Evolutionary conservation across 2,888 invertebrate species (phyloP).

Genomic region (Drosophila paramelanica): DNA sequence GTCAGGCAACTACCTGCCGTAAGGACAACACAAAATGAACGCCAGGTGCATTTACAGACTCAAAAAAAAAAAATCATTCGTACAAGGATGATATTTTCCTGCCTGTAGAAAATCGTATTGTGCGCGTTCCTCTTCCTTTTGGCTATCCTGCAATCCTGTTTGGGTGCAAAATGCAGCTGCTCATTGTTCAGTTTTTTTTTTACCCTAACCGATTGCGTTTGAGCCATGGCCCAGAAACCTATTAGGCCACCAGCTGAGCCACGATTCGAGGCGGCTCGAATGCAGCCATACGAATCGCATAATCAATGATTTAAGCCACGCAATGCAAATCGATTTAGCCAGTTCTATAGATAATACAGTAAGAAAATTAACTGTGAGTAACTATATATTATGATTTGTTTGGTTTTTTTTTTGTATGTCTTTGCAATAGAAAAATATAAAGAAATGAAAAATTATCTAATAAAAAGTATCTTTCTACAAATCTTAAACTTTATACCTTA

Average conservation of each 20-base stretch:
- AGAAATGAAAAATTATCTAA: too few species aligned
- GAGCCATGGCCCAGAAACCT: constrained; percentile 36
- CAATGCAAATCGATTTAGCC: constrained; percentile 32
- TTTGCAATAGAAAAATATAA: too few species aligned
- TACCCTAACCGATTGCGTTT: constrained; percentile 20
- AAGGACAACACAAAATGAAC: constrained; percentile 46
- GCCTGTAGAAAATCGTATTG: constrained; percentile 60
- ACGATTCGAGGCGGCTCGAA: constrained; percentile 5
- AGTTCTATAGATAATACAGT: constrained; percentile 1
- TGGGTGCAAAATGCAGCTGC: constrained; percentile 72
- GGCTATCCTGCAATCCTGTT: constrained; percentile 67
- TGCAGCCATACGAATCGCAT: constrained; percentile 37
- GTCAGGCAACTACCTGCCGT: constrained; percentile 64
- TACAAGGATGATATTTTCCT: constrained; percentile 32
- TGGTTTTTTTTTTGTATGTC: too few species aligned
- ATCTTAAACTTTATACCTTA: too few species aligned
- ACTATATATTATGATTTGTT: too few species aligned
- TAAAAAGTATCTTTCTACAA: too few species aligned
- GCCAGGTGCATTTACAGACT: constrained; percentile 67
- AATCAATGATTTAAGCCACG: constrained; percentile 38
- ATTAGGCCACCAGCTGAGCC: constrained; percentile 55
- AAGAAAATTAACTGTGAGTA: too few species aligned
- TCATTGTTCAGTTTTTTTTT: constrained; percentile 26
- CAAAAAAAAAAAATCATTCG: constrained; percentile 11
- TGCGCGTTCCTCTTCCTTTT: constrained; percentile 33